Conservation (phyloP, 2,888 invertebrate species). For the Oconnorella tubifera region DNA sequence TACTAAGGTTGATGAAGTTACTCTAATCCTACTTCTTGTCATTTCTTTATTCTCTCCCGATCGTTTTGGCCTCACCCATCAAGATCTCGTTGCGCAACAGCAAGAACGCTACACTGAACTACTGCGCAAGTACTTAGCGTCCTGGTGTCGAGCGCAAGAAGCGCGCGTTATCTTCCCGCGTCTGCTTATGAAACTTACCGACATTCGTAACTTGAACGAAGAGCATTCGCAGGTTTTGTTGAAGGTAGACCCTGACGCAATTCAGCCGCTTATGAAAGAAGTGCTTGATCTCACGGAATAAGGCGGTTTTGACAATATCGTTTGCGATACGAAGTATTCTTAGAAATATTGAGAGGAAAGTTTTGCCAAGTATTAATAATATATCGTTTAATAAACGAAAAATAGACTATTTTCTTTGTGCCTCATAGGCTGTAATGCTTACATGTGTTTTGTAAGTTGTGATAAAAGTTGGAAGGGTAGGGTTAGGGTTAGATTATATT, state of each 20-base stretch:
- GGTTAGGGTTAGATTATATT: no score
- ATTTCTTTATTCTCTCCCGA: constrained; percentile 86
- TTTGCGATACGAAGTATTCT: no score
- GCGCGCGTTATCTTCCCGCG: constrained; percentile 52
- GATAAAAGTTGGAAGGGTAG: no score
- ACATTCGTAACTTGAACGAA: constrained; percentile 84
- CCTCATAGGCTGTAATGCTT: no score
- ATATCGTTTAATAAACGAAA: no score
- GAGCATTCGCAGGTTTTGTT: constrained; percentile 87
- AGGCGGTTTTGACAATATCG: no score
- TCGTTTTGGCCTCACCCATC: constrained; percentile 65
- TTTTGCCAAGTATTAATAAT: no score
- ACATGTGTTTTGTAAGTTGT: no score
- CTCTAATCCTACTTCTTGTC: constrained; percentile 86
- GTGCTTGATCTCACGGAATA: constrained; percentile 78
- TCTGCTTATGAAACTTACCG: constrained; percentile 83
- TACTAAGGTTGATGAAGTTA: constrained; percentile 71
- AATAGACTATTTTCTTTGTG: no score
- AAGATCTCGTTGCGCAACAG: constrained; percentile 49
- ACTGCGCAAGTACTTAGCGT: constrained; percentile 51
- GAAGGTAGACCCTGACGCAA: constrained; percentile 85
- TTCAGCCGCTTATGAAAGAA: constrained; percentile 89
- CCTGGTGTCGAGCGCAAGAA: constrained; percentile 41
- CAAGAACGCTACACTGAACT: constrained; percentile 55
- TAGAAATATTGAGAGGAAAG: no score